A percentile compares a stretch with the other conserved stretches of the same genome.
Conservation (phyloP, 2,797 vertebrate species). For the Nothura maculosa region DNA sequence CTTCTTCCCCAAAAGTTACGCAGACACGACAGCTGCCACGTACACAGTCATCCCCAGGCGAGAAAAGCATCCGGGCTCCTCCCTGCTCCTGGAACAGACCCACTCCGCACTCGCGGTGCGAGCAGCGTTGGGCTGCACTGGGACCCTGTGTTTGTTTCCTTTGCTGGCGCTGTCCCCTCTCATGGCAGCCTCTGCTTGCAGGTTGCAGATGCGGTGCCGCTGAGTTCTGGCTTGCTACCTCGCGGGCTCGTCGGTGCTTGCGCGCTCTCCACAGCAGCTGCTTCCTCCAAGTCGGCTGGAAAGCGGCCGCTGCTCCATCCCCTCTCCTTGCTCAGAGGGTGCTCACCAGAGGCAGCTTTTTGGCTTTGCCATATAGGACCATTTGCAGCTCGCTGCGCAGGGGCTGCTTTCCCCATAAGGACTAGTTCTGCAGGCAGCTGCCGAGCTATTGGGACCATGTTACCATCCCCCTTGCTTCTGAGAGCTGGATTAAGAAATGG, state of each 20-base stretch:
- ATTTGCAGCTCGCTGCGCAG: not conserved
- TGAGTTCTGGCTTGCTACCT: conserved; percentile 41
- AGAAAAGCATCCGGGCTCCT: conserved; percentile 12
- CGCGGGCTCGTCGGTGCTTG: not conserved
- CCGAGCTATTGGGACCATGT: not conserved
- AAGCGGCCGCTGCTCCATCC: conserved; percentile 38
- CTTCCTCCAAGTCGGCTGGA: conserved; percentile 64
- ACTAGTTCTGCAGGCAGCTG: conserved; percentile 7
- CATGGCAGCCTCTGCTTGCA: not conserved
- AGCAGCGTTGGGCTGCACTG: not conserved
- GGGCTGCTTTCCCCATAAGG: not conserved
- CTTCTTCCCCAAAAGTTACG: conserved; percentile 19
- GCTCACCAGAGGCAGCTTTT: not conserved
- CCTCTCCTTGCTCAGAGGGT: conserved; percentile 5
- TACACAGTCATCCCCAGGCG: not conserved
- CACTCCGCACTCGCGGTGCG: not conserved
- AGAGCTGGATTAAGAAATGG: conserved; percentile 34
- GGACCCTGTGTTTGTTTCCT: not conserved
- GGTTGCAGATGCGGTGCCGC: conserved; percentile 14
- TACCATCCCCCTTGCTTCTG: not conserved
- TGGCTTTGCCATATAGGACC: not conserved
- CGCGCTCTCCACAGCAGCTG: conserved; percentile 49
- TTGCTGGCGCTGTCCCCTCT: not conserved
- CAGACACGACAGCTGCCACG: conserved; percentile 18
- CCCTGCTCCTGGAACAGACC: not conserved